Evolutionary conservation across 2,888 invertebrate genomes (phyloP), one percentile per base, ranked within the genome.

Genomic region (Callyntrura sp.): DNA sequence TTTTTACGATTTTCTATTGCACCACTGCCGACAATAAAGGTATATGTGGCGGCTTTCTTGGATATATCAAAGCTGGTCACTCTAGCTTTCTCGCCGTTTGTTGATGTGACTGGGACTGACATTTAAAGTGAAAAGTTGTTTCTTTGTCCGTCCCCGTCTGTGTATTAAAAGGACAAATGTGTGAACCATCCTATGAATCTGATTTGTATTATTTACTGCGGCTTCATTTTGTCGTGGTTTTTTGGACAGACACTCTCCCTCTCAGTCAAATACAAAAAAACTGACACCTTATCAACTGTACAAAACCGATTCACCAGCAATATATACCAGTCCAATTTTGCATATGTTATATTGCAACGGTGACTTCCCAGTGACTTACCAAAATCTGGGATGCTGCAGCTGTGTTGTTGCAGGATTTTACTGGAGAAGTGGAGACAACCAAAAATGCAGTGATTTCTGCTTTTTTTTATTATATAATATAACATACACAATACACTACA

Each of bases 111-210:
- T 48, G 51, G 86, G 20, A 78, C 35, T 85, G 85, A 85, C 85
- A 65, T 79, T 48, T 86, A 51, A 65, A 82, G 83, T 88, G 88
- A 88, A 88, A 88, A 82, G 88, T 88, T 88, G 88, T 88, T 88
- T 68, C 73, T 48, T 48, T 83, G 70, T 87, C 81, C 81, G 35
- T 81, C 70, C 28, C 87, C 70, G 45, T 62, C 62, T 43, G 17
- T 28, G 5, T n/a, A n/a, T 70, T 48, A 51, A 23, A 60, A 73
- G 76, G n/a, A 48, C 20, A 76, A 55, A 60, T 20, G 28, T 60
- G 65, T 68, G 65, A 62, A 25, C 62, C 12, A 25, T 62, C 62
- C 62, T 9, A n/a, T 68, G 65, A 81, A 35, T 35, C 60, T n/a
- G 43, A 60, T 60, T 60, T 17, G 9, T 70, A 45, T 28, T 68